Evolutionary conservation across 2,888 invertebrate genomes (phyloP), one percentile per base, ranked within the genome.

Genomic region (Dolomedes plantarius): DNA sequence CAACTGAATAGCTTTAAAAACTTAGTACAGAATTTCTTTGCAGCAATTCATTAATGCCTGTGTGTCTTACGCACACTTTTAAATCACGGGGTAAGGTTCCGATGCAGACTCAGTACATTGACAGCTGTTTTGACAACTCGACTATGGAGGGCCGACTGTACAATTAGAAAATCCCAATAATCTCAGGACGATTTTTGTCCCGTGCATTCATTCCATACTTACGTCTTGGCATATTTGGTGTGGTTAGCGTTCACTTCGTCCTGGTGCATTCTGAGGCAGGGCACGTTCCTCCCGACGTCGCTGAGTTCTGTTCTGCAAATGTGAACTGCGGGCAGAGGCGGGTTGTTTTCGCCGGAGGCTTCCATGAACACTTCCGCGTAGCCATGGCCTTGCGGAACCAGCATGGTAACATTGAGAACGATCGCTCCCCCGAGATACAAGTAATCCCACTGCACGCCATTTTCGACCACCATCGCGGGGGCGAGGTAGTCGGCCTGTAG

Each of bases 351-450:
- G 0, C 86, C 86, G 0, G 81, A 76, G 13, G 87, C 87, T 68
- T 88, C 88, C 46, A 89, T 74, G 27, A 86, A 78, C 0, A 89
- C 82, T n/a, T 88, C 87, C 13, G 80, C 83, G 56, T 88, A 89
- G 3, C 88, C 88, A 32, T 80, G 83, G 16, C 86, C 87, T 19
- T 65, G 69, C 0, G 88, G 87, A 0, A 89, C 79, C 16, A 75
- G 50, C 73, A 89, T 86, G 13, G 87, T 80, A n/a, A 89, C 64
- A 72, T 89, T 87, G n/a, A 89, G 69, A 9, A 87, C 89, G 9
- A 88, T 69, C 0, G 88, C 88, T 19, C 89, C 89, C 32, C 88
- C 89, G 0, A 88, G 68, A 41, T 88, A 87, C 31, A 89, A 23
- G 27, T 88, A 79, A 3, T 79, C 67, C 89, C 89, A 89, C 3